Base-by-base conservation (phyloP, 2,113 vertebrate species). In the Ceratotherium simum region DNA sequence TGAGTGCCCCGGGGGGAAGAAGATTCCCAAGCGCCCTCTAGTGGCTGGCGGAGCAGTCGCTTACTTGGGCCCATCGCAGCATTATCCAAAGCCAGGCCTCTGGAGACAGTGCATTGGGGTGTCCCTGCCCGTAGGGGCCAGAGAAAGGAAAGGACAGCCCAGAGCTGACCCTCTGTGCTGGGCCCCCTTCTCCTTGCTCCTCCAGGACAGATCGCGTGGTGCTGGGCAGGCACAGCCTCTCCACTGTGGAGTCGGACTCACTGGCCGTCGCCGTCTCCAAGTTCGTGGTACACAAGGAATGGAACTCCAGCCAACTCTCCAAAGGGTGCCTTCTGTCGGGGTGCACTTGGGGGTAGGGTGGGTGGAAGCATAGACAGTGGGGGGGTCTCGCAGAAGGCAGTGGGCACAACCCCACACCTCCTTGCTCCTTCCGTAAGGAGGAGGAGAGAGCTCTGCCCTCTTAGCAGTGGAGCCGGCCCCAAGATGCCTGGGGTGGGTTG, bases 221-320 rank as follows among this genome's bases (percentile, higher is more conserved):
- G 33, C 79, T 99, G 72, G 99, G 99, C 23, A 99, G 99, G 62
- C 99, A 99, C 82, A 99, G 98, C 98, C 99, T 99, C 46, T 18
- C 91, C 10, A 88, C 67, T 36, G 8, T 3, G 0, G 99, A 99
- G 82, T 0, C 86, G 0, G 98, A 98, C 18, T 98, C 98, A 0
- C 2, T 98, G 84, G 95, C 98, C 6, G 5, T 98, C 56, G 2
- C 48, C 2, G 98, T 99, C 27, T 79, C 98, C 39, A 99, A 98
- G 97, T 98, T 98, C 21, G 60, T 99, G 48, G 99, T 99, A 65
- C 98, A 99, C 1, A 84, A 99, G 97, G 84, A 97, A 1, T 99
- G 99, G 99, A 86, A 98, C 94, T 0, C 98, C 18, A 36, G 12
- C 17, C 0, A 18, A 0, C 2, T 98, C 36, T 5, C 98, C 36